Conservation (phyloP, 2,888 invertebrate species). For the Orthosia incerta region DNA sequence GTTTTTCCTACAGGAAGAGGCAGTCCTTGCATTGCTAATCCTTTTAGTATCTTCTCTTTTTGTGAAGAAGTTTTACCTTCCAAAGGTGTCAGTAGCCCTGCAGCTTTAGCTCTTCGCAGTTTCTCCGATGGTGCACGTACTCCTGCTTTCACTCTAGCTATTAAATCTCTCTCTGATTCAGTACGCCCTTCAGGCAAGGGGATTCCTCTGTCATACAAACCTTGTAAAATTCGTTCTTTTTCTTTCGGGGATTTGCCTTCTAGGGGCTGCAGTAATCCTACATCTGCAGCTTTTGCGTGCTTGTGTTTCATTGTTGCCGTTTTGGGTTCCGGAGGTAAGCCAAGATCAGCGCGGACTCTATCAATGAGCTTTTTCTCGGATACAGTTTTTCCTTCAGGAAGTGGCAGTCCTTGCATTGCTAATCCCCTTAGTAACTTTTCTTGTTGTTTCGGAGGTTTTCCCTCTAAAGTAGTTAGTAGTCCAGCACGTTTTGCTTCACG, state of each 20-base stretch:
- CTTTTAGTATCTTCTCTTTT: neutral
- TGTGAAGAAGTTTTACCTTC: neutral
- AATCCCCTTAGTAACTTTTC: neutral
- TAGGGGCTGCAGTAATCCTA: neutral
- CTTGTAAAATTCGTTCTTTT: conserved; percentile 5
- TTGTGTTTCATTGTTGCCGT: conserved; percentile 1
- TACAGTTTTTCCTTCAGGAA: neutral
- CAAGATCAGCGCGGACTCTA: conserved; percentile 6
- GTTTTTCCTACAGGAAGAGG: neutral
- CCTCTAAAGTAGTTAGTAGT: neutral
- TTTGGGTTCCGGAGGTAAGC: conserved; percentile 10
- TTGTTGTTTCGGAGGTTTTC: neutral
- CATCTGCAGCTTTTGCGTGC: neutral
- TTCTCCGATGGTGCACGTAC: neutral
- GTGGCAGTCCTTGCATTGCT: conserved; percentile 18
- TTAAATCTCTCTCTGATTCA: neutral
- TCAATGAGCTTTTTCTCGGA: neutral
- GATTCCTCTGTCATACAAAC: conserved; percentile 5
- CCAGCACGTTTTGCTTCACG: conserved; percentile 4
- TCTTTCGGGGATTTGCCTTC: conserved; percentile 1
- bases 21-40: neutral
- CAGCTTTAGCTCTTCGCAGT: conserved; percentile 10
- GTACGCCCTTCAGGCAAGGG: conserved; percentile 9
- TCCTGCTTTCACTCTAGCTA: neutral
- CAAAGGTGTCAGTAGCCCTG: conserved; percentile 2